phyloP scores from a whole-genome alignment of 2,888 invertebrate genomes.

The Stenurella melanura region DNA sequence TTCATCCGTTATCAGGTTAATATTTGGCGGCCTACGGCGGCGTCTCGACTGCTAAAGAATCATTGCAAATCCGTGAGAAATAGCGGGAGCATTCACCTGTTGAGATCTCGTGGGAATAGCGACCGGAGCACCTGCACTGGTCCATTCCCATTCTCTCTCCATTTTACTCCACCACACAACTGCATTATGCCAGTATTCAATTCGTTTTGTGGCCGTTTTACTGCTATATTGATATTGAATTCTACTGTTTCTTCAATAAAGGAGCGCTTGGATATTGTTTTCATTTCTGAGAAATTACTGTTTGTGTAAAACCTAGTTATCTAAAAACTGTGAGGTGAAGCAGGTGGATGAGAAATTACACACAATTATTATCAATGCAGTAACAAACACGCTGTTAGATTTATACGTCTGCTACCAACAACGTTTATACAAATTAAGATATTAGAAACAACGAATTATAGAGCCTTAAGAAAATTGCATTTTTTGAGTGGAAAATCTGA shows the following conservation, averaged over 20 bases:
- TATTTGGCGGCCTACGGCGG: constrained; percentile 25
- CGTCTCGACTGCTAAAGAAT: constrained; percentile 40
- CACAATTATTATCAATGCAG: no score
- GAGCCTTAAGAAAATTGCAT: no score
- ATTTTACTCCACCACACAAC: constrained; percentile 24
- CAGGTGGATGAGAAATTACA: neutral
- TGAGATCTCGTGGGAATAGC: constrained; percentile 59
- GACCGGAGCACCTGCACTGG: constrained; percentile 51
- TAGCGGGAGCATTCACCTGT: constrained; percentile 60
- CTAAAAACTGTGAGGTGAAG: neutral
- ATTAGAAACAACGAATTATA: no score
- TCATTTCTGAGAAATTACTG: constrained; percentile 9
- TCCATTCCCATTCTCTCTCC: constrained; percentile 45
- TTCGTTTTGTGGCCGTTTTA: constrained; percentile 38
- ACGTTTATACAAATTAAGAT: no score
- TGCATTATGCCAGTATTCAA: constrained; percentile 12
- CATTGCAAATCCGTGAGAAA: constrained; percentile 57
- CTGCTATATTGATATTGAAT: constrained; percentile 39
- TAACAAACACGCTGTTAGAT: no score
- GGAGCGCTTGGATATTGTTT: constrained; percentile 14
- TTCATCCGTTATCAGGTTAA: constrained; percentile 6
- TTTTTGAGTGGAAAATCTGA: no score
- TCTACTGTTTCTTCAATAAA: constrained; percentile 3
- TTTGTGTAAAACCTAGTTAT: neutral
- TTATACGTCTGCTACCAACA: no score